Evolutionary conservation across 1,140 invertebrate species (phyloP), one percentile per base, ranked within the genome.

Genomic region (Agrypnia vestita): DNA sequence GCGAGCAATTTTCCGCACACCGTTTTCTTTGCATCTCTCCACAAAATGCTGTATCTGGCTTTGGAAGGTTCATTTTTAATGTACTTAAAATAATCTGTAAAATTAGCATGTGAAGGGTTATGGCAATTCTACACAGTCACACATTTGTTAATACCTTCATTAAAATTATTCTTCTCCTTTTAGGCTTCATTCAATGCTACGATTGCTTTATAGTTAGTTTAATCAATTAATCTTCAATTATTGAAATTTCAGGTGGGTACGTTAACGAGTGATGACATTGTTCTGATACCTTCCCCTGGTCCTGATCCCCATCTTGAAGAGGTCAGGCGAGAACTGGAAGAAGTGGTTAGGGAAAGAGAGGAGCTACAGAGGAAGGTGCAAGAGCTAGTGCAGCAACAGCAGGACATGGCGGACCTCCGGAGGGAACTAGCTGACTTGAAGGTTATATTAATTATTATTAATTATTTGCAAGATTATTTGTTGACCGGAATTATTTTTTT

Each of bases 341-440:
- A 73, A 12, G 78, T 79, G 12, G 49, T 61, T 10, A 49, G 86
- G 61, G 91, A 92, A 78, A 91, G 92, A 80, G 84, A 85, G 46
- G 86, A 86, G 62, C 84, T 92, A 80, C 89, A 91, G 84, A 85
- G 89, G 80, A 87, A 91, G 81, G 86, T 92, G 67, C 85, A 84
- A 4, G 91, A 91, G 80, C 84, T 90, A 78, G 81, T 87, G 79
- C 84, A 86, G 78, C 86, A 90, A 82, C 87, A 90, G 74, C 86
- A 84, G 72, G 90, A 91, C 84, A 84, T 91, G 82, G 84, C 84
- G 76, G 84, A 85, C 77, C 82, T 91, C 53, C 87, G 89, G 83
- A 86, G 87, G 17, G 90, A 91, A 85, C 85, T 91, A 74, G 83
- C 86, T 43, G 89, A 90, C 62, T n/a, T 83, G 8, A 83, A 83